Conservation (phyloP, 2,113 vertebrate genomes). For the Ifrita kowaldi region DNA sequence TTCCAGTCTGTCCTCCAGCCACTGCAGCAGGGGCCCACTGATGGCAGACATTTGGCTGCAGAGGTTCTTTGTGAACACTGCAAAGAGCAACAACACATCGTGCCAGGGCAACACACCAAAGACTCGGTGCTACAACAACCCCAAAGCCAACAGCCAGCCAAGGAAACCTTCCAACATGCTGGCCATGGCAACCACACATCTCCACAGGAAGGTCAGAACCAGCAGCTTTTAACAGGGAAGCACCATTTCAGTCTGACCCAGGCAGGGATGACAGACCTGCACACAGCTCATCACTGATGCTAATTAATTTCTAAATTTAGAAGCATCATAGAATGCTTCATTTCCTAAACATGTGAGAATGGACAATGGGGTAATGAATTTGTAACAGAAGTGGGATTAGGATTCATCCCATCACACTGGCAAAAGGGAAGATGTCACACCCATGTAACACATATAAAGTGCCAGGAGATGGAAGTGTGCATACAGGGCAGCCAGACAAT, state of each 20-base stretch:
- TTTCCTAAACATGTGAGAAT: not conserved
- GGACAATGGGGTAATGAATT: not conserved
- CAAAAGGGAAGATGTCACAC: not conserved
- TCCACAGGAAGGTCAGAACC: not conserved
- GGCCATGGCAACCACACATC: not conserved
- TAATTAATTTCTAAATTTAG: not conserved
- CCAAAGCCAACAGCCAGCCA: not conserved
- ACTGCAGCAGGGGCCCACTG: conserved; percentile 94
- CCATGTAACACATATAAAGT: accelerated
- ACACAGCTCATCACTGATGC: not conserved
- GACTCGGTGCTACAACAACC: not conserved
- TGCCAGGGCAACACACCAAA: not conserved
- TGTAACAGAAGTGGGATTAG: not conserved
- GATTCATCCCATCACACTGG: not conserved
- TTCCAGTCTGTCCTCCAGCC: conserved; percentile 94
- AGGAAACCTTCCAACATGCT: not conserved
- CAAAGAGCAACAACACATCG: not conserved
- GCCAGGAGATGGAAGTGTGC: not conserved
- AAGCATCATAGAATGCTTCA: not conserved
- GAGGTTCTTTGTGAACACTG: conserved; percentile 95
- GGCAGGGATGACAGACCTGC: not conserved
- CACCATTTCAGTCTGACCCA: not conserved
- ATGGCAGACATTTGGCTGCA: conserved; percentile 99
- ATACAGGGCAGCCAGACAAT: not conserved
- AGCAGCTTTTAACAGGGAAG: not conserved